Percentiles rank a stretch among this genome's conserved stretches.
Evolutionary conservation across 2,797 vertebrate species (phyloP).

Genomic region (Sebastes oblongus): DNA sequence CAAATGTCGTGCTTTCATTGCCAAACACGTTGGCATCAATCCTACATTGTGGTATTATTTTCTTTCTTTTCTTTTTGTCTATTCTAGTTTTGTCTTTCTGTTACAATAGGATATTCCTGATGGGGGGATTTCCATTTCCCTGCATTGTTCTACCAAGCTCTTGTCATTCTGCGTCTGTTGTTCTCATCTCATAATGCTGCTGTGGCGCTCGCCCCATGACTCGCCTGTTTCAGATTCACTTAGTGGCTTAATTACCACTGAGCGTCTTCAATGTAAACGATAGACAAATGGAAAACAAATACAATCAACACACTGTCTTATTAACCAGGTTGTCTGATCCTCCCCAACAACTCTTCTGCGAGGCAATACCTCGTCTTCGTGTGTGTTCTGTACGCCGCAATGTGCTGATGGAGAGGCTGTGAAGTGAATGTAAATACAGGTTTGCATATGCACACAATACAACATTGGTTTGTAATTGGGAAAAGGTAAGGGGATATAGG

Average conservation of each 20-base stretch:
- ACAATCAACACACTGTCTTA: slow-evolving; percentile 78
- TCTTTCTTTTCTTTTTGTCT: slow-evolving; percentile 40
- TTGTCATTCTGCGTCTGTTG: slow-evolving; percentile 65
- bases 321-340: slow-evolving; percentile 75
- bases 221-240: slow-evolving; percentile 76
- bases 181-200: slow-evolving; percentile 69
- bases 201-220: slow-evolving; percentile 67
- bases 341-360: slow-evolving; percentile 36
- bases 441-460: slow-evolving; percentile 73
- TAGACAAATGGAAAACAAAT: slow-evolving; percentile 81
- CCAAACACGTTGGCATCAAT: slow-evolving; percentile 62
- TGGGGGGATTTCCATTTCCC: slow-evolving; percentile 66
- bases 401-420: slow-evolving; percentile 49
- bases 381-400: slow-evolving; percentile 62
- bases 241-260: slow-evolving; percentile 78
- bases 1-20: slow-evolving; percentile 47
- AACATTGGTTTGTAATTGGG: slow-evolving; percentile 52
- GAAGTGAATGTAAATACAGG: slow-evolving; percentile 61
- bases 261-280: slow-evolving; percentile 73
- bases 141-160: slow-evolving; percentile 69
- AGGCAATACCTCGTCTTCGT: slow-evolving; percentile 38
- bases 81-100: slow-evolving; percentile 60
- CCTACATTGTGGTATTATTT: slow-evolving; percentile 29
- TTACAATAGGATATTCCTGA: slow-evolving; percentile 76
- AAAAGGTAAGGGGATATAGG: slow-evolving; percentile 37